Percentiles rank a stretch among this genome's conserved stretches.
These are phyloP conservation scores for Notoglanidium macrostoma DNA, from an alignment of 2,797 vertebrate genomes.

Conservation along the genomic window DNA sequence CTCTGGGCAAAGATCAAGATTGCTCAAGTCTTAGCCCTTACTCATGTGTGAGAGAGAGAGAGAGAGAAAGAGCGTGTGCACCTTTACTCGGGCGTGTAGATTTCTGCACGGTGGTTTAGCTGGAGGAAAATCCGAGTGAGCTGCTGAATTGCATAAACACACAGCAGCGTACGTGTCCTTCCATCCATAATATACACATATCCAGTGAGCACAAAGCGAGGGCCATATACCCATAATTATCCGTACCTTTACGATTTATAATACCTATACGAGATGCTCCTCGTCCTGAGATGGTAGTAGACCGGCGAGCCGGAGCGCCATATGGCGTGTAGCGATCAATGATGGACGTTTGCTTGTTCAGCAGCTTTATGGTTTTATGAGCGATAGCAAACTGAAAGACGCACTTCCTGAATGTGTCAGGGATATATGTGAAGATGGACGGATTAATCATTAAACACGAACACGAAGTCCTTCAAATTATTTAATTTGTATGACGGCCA, in stretches of 20 bases:
- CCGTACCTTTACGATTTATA: too few species aligned
- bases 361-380: slow-evolving; percentile 23
- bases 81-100: background rate
- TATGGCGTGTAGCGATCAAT: background rate
- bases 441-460: background rate
- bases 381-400: background rate
- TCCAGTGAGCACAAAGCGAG: background rate
- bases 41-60: background rate
- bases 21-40: background rate
- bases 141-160: slow-evolving; percentile 2
- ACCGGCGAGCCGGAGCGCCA: too few species aligned
- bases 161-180: background rate
- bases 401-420: background rate
- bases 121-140: slow-evolving; percentile 16
- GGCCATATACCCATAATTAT: background rate
- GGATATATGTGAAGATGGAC: background rate
- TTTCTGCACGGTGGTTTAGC: background rate
- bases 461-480: background rate
- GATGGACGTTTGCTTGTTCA: background rate
- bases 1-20: background rate
- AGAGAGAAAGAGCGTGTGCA: background rate
- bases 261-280: background rate
- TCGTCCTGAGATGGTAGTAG: background rate
- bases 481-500: background rate
- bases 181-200: background rate